Conservation (phyloP, 2,888 invertebrate genomes). For the Tachina grossa region DNA sequence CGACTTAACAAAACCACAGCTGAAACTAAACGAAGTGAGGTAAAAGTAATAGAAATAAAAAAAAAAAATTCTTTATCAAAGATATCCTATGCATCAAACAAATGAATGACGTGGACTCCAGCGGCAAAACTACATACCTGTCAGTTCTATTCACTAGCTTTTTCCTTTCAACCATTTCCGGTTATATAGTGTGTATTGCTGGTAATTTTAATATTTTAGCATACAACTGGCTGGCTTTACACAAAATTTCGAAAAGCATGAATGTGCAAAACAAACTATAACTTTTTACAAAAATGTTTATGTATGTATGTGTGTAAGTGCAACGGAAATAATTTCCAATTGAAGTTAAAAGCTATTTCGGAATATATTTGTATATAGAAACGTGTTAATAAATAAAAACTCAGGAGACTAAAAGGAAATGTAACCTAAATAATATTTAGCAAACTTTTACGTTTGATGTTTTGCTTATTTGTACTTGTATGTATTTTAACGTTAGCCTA, state of each 20-base stretch:
- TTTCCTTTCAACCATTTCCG: slow-evolving; percentile 1
- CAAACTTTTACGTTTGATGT: slow-evolving; percentile 38
- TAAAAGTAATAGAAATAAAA: no score
- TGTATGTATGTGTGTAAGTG: background rate
- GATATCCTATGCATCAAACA: slow-evolving; percentile 24
- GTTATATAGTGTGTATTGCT: slow-evolving; percentile 9
- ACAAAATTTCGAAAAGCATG: no score
- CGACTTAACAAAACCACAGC: no score
- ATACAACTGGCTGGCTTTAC: no score
- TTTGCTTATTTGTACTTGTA: background rate
- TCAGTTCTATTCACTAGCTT: background rate
- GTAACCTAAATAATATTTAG: slow-evolving; percentile 60
- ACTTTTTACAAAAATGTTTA: background rate
- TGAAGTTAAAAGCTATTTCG: slow-evolving; percentile 41
- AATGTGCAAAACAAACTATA: background rate
- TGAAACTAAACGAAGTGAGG: no score
- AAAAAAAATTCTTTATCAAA: slow-evolving; percentile 16
- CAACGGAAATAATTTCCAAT: slow-evolving; percentile 65
- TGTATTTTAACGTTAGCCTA: background rate
- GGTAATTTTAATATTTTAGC: no score
- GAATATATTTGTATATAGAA: background rate
- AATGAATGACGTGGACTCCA: slow-evolving; percentile 48
- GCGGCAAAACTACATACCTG: slow-evolving; percentile 3
- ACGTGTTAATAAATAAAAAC: slow-evolving; percentile 18
- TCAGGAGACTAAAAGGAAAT: slow-evolving; percentile 64